Evolutionary conservation across 2,113 vertebrate genomes (phyloP).

Genomic region (Notothenia coriiceps): DNA sequence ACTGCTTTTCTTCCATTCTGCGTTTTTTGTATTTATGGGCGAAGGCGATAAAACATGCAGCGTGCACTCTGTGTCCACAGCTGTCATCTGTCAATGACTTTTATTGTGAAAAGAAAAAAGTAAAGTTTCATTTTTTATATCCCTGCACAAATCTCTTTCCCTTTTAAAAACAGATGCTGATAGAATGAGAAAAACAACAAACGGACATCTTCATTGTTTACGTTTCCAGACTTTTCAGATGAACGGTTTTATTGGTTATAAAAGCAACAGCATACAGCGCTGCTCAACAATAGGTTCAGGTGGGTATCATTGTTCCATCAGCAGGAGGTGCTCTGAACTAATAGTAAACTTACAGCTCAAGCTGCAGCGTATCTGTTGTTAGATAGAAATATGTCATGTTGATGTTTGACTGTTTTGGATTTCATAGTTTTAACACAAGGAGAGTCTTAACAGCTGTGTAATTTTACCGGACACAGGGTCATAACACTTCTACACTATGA

Average conservation of each 20-base stretch:
- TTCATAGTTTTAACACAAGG: neutral
- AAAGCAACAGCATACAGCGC: conserved; percentile 42
- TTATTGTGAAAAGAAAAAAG: conserved; percentile 61
- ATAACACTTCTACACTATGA: neutral
- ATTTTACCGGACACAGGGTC: neutral
- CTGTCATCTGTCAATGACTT: conserved; percentile 70
- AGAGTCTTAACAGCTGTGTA: conserved; percentile 1
- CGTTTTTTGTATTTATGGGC: conserved; percentile 70
- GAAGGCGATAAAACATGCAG: conserved; percentile 78
- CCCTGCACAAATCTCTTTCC: conserved; percentile 49
- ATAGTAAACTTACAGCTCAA: neutral
- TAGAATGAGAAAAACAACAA: conserved; percentile 64
- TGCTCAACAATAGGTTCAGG: conserved; percentile 51
- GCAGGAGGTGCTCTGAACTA: conserved; percentile 36
- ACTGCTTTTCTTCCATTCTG: conserved; percentile 71
- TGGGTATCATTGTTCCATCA: conserved; percentile 54
- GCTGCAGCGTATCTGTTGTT: neutral
- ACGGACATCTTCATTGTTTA: conserved; percentile 64
- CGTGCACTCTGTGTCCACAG: conserved; percentile 68
- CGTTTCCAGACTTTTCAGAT: conserved; percentile 53
- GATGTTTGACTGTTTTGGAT: neutral
- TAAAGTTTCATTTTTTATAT: conserved; percentile 54
- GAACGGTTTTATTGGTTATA: conserved; percentile 59
- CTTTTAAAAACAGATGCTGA: conserved; percentile 76
- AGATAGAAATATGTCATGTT: neutral